These are phyloP conservation scores for Hylia prasina DNA, from an alignment of 2,113 vertebrate species.

Conservation along the genomic window DNA sequence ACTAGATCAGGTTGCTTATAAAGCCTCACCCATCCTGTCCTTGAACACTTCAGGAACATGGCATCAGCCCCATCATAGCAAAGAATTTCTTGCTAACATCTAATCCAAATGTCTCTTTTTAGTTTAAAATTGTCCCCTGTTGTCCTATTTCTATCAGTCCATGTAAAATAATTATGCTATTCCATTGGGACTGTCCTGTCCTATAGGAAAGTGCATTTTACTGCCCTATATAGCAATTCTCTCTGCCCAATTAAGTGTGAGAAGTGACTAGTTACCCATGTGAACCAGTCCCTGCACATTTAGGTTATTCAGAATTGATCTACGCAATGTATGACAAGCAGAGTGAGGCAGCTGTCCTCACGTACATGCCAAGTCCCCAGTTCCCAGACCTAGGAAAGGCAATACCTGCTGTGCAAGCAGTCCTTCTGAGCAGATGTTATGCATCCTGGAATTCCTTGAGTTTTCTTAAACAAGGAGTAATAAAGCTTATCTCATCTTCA, in stretches of 20 bases:
- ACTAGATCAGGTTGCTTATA: background rate
- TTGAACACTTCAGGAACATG: rapidly evolving
- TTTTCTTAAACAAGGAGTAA: background rate
- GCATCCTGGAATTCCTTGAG: background rate
- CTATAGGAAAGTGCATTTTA: background rate
- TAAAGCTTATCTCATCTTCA: background rate
- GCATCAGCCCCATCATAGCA: too few species aligned
- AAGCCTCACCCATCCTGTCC: background rate
- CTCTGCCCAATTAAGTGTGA: background rate
- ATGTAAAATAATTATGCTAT: background rate
- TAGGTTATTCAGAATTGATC: background rate
- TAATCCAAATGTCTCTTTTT: background rate
- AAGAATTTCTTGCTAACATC: background rate
- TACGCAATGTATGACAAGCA: background rate
- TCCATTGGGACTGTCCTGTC: background rate
- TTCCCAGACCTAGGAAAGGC: background rate
- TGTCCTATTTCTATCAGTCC: background rate
- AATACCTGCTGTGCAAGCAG: background rate
- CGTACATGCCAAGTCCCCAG: background rate
- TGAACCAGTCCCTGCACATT: background rate
- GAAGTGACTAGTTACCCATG: background rate
- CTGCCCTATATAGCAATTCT: background rate
- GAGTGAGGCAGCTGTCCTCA: background rate
- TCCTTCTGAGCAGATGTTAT: background rate
- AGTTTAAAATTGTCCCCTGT: background rate